Conservation (phyloP, 2,113 vertebrate genomes). For the Motacilla tschutschensis region DNA sequence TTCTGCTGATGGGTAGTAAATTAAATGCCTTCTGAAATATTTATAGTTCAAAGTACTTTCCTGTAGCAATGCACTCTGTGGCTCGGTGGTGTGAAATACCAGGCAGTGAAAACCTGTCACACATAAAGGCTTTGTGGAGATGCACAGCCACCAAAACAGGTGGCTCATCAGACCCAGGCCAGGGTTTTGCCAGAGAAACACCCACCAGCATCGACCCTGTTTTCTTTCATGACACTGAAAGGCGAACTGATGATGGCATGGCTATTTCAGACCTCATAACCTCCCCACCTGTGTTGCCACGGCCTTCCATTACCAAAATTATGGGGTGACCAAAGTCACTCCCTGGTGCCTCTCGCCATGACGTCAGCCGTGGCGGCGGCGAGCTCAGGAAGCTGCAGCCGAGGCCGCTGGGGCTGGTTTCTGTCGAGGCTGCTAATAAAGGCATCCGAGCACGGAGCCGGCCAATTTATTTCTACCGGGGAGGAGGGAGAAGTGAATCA, state of each 20-base stretch:
- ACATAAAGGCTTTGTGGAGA: background rate
- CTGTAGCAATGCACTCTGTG: background rate
- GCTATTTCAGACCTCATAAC: constrained; percentile 26
- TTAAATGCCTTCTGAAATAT: constrained; percentile 58
- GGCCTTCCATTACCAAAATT: constrained; percentile 40
- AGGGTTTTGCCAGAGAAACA: background rate
- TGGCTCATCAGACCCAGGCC: accelerated
- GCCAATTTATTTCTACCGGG: constrained; percentile 49
- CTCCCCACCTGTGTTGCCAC: background rate
- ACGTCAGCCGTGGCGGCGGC: background rate
- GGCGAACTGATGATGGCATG: constrained; percentile 16
- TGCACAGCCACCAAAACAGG: background rate
- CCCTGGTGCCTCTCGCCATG: background rate
- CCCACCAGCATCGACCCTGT: background rate
- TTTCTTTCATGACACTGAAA: background rate
- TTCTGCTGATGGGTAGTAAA: constrained; percentile 55
- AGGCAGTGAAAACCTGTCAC: constrained; percentile 27
- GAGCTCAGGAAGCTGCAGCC: background rate
- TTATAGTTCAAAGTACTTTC: constrained; percentile 45
- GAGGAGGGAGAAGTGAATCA: constrained; percentile 62
- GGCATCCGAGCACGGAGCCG: constrained; percentile 13
- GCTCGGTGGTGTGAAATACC: constrained; percentile 10
- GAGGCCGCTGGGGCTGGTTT: background rate
- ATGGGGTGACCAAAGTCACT: background rate
- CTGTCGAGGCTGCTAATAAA: constrained; percentile 50